Base-by-base conservation (phyloP, 2,113 vertebrate genomes). In the Motacilla tschutschensis region DNA sequence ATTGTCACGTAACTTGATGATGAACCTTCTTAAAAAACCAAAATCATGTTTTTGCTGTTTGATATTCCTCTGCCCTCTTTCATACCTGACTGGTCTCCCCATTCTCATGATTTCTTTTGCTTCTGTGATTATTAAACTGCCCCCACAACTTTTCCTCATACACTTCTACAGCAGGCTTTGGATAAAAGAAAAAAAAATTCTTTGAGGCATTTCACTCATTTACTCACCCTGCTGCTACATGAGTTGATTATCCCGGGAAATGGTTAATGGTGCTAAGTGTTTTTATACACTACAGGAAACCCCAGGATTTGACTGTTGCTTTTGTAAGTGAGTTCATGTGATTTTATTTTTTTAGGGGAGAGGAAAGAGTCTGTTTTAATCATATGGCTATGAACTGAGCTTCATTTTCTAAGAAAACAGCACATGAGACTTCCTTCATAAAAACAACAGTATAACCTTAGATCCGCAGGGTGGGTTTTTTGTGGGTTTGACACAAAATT, bases 371-470 rank as follows among this genome's bases (percentile, higher is more conserved):
- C 35, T 70, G 59, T 84, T 94, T 91, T 76, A 82, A 86, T 90
- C 71, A 88, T 51, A 70, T 6, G 9, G 71, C 63, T 58, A 55
- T 41, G 43, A 91, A 73, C 51, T 63, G 66, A 91, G 51, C 36
- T 89, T 85, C 15, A 36, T 79, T 95, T 93, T 85, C 83, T 93
- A 82, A 84, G 26, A 83, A 91, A 93, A 85, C 28, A 84, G 51
- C 59, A 59, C 31, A 44, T 29, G 16, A 85, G 40, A 47, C 59
- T 82, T 92, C 33, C 59, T 87, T 79, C 54, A 80, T 48, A 93
- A 93, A 93, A 87, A 41, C 48, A 79, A 64, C 46, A 72, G 38
- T 33, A 89, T 87, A 89, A 83, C 48, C 58, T 91, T 75, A 83
- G 44, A 72, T 66, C 62, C 35, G 67, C 54, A 48, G 48, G 10